These are phyloP conservation scores for Paraplagusia blochii DNA, from an alignment of 2,113 vertebrate species.

Conservation along the genomic window DNA sequence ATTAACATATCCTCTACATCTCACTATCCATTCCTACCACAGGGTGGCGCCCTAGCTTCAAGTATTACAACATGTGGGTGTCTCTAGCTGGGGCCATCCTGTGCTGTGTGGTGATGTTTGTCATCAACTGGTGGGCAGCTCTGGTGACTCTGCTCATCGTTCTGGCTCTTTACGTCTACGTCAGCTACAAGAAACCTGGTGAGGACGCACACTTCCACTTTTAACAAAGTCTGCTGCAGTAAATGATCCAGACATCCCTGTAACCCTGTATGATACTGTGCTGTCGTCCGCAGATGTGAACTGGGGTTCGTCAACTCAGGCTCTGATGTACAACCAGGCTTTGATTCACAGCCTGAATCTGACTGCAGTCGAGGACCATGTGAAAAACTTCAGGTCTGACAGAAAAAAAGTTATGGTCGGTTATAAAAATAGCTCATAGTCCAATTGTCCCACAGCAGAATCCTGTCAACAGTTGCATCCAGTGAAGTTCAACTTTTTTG, in stretches of 20 bases:
- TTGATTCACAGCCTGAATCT: slow-evolving; percentile 90
- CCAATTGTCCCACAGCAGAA: no score
- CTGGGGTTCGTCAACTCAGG: slow-evolving; percentile 98
- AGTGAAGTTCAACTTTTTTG: no score
- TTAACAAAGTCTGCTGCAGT: no score
- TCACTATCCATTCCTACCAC: slow-evolving; percentile 9
- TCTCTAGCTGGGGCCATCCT: slow-evolving; percentile 89
- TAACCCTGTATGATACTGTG: neutral
- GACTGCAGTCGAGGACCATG: slow-evolving; percentile 91
- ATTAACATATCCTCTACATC: no score
- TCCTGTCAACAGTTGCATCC: no score
- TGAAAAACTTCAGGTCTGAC: slow-evolving; percentile 93
- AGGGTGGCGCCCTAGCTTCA: slow-evolving; percentile 98
- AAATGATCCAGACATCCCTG: neutral
- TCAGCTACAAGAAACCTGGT: slow-evolving; percentile 96
- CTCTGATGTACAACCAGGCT: slow-evolving; percentile 92
- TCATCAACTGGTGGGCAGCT: slow-evolving; percentile 98
- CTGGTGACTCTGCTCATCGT: slow-evolving; percentile 92
- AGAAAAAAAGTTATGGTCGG: no score
- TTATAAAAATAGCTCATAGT: no score
- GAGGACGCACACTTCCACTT: no score
- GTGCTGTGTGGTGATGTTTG: slow-evolving; percentile 96
- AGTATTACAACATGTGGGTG: slow-evolving; percentile 98
- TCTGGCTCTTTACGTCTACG: slow-evolving; percentile 94
- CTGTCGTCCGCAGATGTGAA: slow-evolving; percentile 85